Evolutionary conservation across 2,113 vertebrate genomes (phyloP).

Genomic region (Microcebus griseorufus): DNA sequence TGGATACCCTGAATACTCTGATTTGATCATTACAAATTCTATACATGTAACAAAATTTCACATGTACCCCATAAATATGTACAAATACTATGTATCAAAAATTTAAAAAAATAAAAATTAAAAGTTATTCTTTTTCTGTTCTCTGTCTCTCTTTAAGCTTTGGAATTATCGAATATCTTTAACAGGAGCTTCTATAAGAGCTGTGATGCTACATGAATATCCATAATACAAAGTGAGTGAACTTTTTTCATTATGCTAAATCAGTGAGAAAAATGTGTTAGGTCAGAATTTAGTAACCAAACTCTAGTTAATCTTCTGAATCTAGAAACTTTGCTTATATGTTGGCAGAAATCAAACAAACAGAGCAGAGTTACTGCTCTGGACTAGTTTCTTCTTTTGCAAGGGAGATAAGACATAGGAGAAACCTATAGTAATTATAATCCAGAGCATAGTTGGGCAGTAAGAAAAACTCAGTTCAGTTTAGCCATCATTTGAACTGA

Average conservation of each 20-base stretch:
- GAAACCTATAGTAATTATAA: not conserved
- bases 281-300: not conserved
- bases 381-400: constrained; percentile 5
- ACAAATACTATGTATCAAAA: too few relatives aligned
- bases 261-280: not conserved
- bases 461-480: not conserved
- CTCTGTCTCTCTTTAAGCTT: not conserved
- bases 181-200: not conserved
- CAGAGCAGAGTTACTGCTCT: not conserved
- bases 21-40: too few relatives aligned
- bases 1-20: too few relatives aligned
- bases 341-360: not conserved
- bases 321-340: not conserved
- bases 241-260: not conserved
- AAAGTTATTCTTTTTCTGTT: not conserved
- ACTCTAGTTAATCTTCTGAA: not conserved
- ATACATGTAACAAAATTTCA: too few relatives aligned
- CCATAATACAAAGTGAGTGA: not conserved
- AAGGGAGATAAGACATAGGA: constrained; percentile 16
- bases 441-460: constrained; percentile 5
- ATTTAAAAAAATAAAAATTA: too few relatives aligned
- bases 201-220: not conserved
- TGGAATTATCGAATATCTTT: not conserved
- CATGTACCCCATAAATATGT: too few relatives aligned
- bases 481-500: not conserved